Percentiles rank a stretch among this genome's conserved stretches.
Conservation (phyloP, 1,140 invertebrate genomes). For the Notospermus geniculatus region DNA sequence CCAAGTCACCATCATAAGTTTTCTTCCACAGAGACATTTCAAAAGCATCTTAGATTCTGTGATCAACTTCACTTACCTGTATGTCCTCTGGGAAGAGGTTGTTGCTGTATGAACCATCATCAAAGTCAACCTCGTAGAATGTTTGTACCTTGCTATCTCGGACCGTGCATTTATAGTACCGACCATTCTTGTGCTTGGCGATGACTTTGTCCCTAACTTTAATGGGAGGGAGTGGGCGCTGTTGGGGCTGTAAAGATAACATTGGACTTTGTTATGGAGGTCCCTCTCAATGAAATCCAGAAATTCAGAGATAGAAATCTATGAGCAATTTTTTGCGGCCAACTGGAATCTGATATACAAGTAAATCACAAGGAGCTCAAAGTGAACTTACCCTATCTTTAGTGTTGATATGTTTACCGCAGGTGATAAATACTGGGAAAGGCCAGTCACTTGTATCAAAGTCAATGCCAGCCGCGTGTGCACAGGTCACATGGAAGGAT, state of each 20-base stretch:
- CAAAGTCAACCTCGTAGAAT: conserved; percentile 66
- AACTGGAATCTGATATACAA: no score
- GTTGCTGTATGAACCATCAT: conserved; percentile 65
- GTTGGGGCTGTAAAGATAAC: neutral
- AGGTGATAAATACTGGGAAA: conserved; percentile 59
- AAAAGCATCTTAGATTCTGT: no score
- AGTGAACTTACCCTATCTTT: no score
- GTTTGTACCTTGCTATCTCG: conserved; percentile 56
- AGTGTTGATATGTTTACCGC: conserved; percentile 43
- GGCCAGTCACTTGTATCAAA: conserved; percentile 58
- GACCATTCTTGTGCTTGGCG: conserved; percentile 65
- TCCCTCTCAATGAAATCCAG: no score
- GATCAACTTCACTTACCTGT: conserved; percentile 35
- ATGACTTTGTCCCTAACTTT: conserved; percentile 58
- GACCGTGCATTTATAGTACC: conserved; percentile 65
- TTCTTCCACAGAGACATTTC: no score
- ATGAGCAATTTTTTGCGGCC: no score
- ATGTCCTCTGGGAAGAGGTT: conserved; percentile 61
- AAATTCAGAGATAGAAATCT: no score
- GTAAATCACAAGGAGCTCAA: no score
- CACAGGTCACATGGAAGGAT: conserved; percentile 61
- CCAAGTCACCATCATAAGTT: no score
- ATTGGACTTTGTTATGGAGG: no score
- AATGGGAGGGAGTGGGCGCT: conserved; percentile 29
- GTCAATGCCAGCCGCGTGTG: conserved; percentile 53